These are phyloP conservation scores for Urophycis tenuis DNA, from an alignment of 2,797 vertebrate species.

Conservation along the genomic window DNA sequence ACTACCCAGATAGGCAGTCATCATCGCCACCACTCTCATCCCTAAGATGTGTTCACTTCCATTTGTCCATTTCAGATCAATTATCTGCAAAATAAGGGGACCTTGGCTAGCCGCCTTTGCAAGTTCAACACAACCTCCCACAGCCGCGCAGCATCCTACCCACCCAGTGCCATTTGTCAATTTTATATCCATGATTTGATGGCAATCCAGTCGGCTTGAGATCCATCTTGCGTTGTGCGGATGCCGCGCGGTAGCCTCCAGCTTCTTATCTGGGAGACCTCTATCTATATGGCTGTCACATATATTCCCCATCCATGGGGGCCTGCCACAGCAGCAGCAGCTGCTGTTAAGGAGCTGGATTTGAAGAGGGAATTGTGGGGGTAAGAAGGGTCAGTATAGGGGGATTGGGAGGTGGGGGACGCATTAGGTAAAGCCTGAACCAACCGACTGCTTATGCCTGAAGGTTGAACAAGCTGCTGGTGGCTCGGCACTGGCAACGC, in stretches of 20 bases:
- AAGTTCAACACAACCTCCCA: neutral
- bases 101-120: neutral
- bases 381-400: neutral
- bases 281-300: slow-evolving; percentile 53
- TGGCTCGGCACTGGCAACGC: slow-evolving; percentile 19
- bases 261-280: slow-evolving; percentile 45
- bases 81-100: neutral
- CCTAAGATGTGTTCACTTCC: neutral
- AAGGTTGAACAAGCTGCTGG: slow-evolving; percentile 25
- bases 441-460: slow-evolving; percentile 26
- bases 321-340: slow-evolving; percentile 34
- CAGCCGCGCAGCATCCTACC: neutral
- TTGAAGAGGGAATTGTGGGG: slow-evolving; percentile 16
- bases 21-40: neutral
- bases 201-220: slow-evolving; percentile 17
- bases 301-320: slow-evolving; percentile 27
- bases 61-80: neutral
- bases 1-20: neutral
- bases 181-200: neutral
- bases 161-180: neutral
- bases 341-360: slow-evolving; percentile 26
- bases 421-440: slow-evolving; percentile 24
- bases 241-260: slow-evolving; percentile 27
- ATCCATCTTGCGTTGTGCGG: slow-evolving; percentile 39
- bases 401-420: slow-evolving; percentile 17